Percentiles rank a stretch among this genome's conserved stretches.
phyloP scores from a whole-genome alignment of 2,797 vertebrate species.

The Spheniscus humboldti region DNA sequence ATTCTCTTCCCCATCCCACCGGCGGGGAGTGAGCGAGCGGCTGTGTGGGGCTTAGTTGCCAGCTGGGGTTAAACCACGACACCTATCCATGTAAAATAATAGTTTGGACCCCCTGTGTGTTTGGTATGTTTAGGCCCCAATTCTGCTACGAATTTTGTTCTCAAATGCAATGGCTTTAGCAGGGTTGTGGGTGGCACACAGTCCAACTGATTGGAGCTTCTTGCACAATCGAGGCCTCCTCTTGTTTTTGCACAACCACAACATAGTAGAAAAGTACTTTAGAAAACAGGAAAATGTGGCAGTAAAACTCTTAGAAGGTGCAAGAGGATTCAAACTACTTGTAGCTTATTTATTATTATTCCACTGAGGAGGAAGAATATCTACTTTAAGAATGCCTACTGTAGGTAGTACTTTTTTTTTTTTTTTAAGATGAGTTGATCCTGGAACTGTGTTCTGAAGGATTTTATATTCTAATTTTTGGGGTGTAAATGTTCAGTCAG shows the following conservation, averaged over 20 bases:
- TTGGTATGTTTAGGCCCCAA: not conserved
- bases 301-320: not conserved
- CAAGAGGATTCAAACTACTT: not conserved
- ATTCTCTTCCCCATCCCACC: too few species aligned
- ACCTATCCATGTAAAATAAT: not conserved
- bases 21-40: too few species aligned
- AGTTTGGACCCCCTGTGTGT: not conserved
- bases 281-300: not conserved
- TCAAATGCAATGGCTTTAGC: not conserved
- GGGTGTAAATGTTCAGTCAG: not conserved
- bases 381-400: not conserved
- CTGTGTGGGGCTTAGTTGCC: too few species aligned
- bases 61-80: too few species aligned
- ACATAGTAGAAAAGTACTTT: not conserved
- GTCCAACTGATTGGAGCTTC: not conserved
- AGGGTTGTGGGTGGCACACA: not conserved
- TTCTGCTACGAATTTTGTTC: not conserved
- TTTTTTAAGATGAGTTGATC: not conserved
- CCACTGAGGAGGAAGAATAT: not conserved
- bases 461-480: not conserved
- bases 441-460: not conserved
- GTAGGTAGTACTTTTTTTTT: not conserved
- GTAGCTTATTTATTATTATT: not conserved
- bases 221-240: not conserved
- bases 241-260: not conserved